Percentiles rank a stretch among this genome's conserved stretches.
Conservation (phyloP, 2,113 vertebrate genomes). For the Halichoeres trimaculatus region DNA sequence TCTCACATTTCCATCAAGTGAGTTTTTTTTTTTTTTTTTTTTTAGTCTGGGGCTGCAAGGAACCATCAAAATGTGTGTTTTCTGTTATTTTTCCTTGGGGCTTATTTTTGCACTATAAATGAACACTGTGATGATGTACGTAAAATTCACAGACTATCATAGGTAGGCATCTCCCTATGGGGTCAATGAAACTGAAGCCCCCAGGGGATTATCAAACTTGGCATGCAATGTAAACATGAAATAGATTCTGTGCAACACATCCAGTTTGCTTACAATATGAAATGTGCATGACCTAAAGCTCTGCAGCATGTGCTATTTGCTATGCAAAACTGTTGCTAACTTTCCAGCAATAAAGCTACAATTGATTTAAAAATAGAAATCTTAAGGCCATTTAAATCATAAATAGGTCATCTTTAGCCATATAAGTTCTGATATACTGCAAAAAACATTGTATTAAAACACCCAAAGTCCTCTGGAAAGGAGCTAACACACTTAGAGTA, state of each 20-base stretch:
- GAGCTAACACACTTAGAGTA: not conserved
- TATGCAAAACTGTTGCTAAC: not conserved
- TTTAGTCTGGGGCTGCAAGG: slow-evolving; percentile 1
- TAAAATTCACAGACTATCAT: not conserved
- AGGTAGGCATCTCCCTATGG: not conserved
- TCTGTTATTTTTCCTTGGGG: not conserved
- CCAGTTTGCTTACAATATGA: too few species aligned
- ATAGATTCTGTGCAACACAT: not conserved
- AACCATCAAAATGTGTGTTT: slow-evolving; percentile 3
- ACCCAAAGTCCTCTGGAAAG: not conserved
- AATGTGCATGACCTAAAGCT: too few species aligned
- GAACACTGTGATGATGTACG: not conserved
- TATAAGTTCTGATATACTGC: not conserved
- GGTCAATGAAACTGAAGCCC: slow-evolving; percentile 1
- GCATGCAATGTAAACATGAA: not conserved
- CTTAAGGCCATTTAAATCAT: not conserved
- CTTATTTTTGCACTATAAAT: not conserved
- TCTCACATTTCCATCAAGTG: slow-evolving; percentile 39
- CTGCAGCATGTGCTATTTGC: too few species aligned
- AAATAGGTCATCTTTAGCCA: not conserved
- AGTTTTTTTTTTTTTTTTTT: too few species aligned
- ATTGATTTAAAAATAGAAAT: not conserved
- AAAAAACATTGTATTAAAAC: not conserved
- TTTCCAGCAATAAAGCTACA: not conserved
- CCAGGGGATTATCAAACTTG: slow-evolving; percentile 7